Evolutionary conservation across 2,113 vertebrate genomes (phyloP).

Genomic region (Trematomus loennbergii): DNA sequence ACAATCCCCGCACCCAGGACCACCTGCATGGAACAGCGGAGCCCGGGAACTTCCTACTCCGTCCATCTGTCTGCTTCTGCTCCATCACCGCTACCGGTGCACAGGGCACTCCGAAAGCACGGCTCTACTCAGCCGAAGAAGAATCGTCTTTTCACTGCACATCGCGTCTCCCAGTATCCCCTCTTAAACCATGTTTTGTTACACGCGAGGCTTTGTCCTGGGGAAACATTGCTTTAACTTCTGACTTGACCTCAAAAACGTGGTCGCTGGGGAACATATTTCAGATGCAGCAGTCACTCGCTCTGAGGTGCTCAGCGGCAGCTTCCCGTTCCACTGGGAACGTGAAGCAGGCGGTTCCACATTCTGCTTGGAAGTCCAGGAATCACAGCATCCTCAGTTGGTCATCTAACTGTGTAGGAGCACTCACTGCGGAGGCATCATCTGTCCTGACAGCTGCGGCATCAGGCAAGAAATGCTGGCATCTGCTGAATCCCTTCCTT

Average conservation of each 20-base stretch:
- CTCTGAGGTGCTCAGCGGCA: constrained; percentile 45
- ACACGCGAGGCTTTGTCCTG: constrained; percentile 18
- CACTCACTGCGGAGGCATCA: constrained; percentile 69
- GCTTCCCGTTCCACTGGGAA: constrained; percentile 12
- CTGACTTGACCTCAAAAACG: not conserved
- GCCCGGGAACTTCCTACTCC: constrained; percentile 68
- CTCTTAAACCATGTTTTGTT: constrained; percentile 8
- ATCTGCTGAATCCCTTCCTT: constrained; percentile 67
- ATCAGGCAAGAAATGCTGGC: constrained; percentile 73
- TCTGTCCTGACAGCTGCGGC: constrained; percentile 81
- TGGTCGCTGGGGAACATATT: constrained; percentile 23
- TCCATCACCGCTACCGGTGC: constrained; percentile 31
- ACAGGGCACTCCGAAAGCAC: constrained; percentile 33
- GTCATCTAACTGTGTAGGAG: constrained; percentile 46
- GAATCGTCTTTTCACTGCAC: constrained; percentile 15
- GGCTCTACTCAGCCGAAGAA: constrained; percentile 46
- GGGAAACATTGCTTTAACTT: not conserved
- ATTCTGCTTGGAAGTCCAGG: constrained; percentile 38
- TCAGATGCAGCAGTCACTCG: not conserved
- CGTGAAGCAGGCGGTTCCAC: not conserved
- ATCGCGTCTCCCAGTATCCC: not conserved
- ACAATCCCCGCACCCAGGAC: constrained; percentile 74
- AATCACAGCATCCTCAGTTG: constrained; percentile 48
- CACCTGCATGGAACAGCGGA: constrained; percentile 81
- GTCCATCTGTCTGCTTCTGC: constrained; percentile 78